These are phyloP conservation scores for Platypus cylindrus DNA, from an alignment of 2,888 invertebrate genomes.

Conservation along the genomic window DNA sequence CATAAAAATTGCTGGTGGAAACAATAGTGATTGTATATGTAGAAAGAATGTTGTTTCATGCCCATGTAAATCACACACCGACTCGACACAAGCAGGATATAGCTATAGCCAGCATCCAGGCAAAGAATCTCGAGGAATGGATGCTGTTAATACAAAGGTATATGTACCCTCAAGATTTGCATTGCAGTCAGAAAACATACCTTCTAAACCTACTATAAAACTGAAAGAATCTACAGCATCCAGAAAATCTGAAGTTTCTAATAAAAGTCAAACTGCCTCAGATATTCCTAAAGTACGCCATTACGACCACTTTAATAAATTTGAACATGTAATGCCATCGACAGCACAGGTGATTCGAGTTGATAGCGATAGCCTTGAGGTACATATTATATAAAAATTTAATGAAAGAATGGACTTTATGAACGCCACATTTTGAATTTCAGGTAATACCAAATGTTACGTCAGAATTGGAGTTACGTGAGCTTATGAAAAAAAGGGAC, in stretches of 20 bases:
- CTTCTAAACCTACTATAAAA: slow-evolving; percentile 20
- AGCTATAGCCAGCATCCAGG: too few relatives aligned
- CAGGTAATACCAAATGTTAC: slow-evolving; percentile 18
- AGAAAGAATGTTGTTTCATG: slow-evolving; percentile 3
- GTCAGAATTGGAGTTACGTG: slow-evolving; percentile 24
- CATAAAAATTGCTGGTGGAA: too few relatives aligned
- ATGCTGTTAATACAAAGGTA: background rate
- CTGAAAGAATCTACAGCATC: slow-evolving; percentile 12
- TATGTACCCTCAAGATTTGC: too few relatives aligned
- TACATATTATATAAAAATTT: slow-evolving; percentile 8
- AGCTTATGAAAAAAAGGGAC: slow-evolving; percentile 25
- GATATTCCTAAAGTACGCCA: slow-evolving; percentile 30
- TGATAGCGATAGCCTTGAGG: slow-evolving; percentile 23
- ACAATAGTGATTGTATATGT: slow-evolving; percentile 8
- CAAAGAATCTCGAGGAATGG: background rate
- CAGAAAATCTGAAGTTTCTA: background rate
- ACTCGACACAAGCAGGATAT: background rate
- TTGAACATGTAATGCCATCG: slow-evolving; percentile 26
- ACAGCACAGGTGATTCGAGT: slow-evolving; percentile 29
- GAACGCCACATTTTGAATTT: too few relatives aligned
- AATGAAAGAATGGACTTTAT: too few relatives aligned
- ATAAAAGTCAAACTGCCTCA: background rate
- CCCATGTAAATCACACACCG: slow-evolving; percentile 4
- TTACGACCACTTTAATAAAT: slow-evolving; percentile 39
- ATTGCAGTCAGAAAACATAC: slow-evolving; percentile 19